Evolutionary conservation across 35 echinoderm and acorn worm genomes (phyloP), one percentile per base, ranked within the genome.

Genomic region (Nesometra sesokonis): DNA sequence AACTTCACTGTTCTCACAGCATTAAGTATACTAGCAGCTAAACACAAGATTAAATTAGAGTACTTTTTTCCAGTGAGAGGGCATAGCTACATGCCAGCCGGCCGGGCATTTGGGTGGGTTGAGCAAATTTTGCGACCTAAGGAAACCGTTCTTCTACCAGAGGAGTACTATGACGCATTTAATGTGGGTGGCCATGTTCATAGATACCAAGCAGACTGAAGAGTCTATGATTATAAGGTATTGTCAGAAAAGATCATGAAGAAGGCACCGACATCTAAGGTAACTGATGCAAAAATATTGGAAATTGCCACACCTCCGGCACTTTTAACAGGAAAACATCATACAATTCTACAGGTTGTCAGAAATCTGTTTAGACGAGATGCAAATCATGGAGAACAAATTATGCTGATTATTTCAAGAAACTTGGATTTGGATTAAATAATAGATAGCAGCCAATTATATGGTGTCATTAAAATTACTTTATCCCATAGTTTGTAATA

Each of bases 101-200:
- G 82, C 46, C 21, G 84, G 29, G 89, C 84, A 80, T 91, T 91
- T 82, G 84, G 84, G 29, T 35, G 89, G 33, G 84, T 87, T 4
- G 89, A 91, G 30, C 85, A 91, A 36, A 47, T 77, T 4, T 32
- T 91, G 32, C 29, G 46, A 13, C 33, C 33, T 30, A 79, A 86
- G 77, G 89, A 91, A 34, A 91, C 84, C 32, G 34, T 91, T 32
- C 84, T 91, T 15, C 77, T 86, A n/a, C 89, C 89, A n/a, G 77
- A 87, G 9, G 85, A 86, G 29, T 86, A 86, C 37, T 43, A 87
- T 35, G 77, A 32, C 11, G 85, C 77, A 17, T 87, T 91, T 85
- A 79, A 35, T 11, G 77, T 11, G 27, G 84, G 86, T 37, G 89
- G 89, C 35, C 78, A 46, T 40, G 89, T 91, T 3, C 29, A 80